Conservation (phyloP, 1,140 invertebrate genomes). For the Asobara japonica region DNA sequence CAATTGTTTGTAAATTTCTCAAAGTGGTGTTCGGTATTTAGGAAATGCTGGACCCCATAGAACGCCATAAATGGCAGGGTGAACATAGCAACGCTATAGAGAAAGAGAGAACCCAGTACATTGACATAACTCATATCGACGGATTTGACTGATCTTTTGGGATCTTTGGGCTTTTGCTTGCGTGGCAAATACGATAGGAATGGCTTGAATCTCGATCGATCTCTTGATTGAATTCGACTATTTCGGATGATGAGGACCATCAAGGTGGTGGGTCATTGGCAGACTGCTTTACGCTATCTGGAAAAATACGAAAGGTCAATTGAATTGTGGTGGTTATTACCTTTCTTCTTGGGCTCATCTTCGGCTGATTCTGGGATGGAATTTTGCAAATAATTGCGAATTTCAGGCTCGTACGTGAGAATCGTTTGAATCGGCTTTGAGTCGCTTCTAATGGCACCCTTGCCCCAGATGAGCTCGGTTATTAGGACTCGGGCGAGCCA, state of each 20-base stretch:
- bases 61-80: slow-evolving; percentile 81
- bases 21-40: slow-evolving; percentile 72
- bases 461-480: slow-evolving; percentile 85
- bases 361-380: slow-evolving; percentile 31
- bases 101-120: slow-evolving; percentile 74
- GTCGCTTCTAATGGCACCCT: slow-evolving; percentile 73
- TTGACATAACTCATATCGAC: slow-evolving; percentile 42
- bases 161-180: not conserved
- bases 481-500: slow-evolving; percentile 80
- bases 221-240: slow-evolving; percentile 57
- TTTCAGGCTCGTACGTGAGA: slow-evolving; percentile 71
- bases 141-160: not conserved
- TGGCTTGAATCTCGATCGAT: slow-evolving; percentile 46
- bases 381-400: slow-evolving; percentile 59
- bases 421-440: slow-evolving; percentile 78
- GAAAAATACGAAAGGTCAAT: slow-evolving; percentile 50
- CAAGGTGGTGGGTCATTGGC: slow-evolving; percentile 35
- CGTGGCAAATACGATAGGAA: slow-evolving; percentile 36
- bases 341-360: slow-evolving; percentile 45
- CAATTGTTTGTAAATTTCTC: slow-evolving; percentile 73
- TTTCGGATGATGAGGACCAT: slow-evolving; percentile 63
- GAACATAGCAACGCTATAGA: slow-evolving; percentile 86
- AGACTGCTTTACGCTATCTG: slow-evolving; percentile 48
- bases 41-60: slow-evolving; percentile 73
- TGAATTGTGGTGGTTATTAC: slow-evolving; percentile 52